Evolutionary conservation across 1,140 invertebrate species (phyloP).

Genomic region (Drusus annulatus): DNA sequence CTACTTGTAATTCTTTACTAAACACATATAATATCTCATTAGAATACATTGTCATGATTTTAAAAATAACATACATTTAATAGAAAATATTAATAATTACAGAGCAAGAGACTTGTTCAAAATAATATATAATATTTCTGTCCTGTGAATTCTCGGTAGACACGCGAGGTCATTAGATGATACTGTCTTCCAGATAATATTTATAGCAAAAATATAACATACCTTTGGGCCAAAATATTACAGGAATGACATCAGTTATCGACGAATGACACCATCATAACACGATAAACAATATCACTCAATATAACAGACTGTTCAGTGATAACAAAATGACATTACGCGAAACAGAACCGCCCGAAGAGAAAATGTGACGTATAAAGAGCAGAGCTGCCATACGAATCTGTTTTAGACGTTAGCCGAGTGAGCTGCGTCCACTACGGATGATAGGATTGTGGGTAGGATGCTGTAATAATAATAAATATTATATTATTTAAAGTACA

Average conservation of each 20-base stretch:
- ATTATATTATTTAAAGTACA: too few species aligned
- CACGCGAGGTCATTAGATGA: conserved; percentile 14
- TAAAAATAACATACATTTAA: too few species aligned
- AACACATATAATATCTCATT: too few species aligned
- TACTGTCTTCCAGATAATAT: neutral
- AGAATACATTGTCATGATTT: too few species aligned
- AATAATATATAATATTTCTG: conserved; percentile 13
- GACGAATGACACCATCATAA: conserved; percentile 10
- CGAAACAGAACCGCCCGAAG: conserved; percentile 35
- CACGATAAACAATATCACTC: conserved; percentile 24
- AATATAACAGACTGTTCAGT: conserved; percentile 10
- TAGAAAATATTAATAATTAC: too few species aligned
- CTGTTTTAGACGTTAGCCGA: neutral
- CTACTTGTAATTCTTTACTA: too few species aligned
- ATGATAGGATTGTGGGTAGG: neutral
- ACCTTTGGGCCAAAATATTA: conserved; percentile 23
- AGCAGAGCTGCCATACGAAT: conserved; percentile 10
- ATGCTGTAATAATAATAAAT: too few species aligned
- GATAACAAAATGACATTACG: conserved; percentile 36
- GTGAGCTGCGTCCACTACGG: neutral
- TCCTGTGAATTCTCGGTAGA: neutral
- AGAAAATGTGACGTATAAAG: conserved; percentile 35
- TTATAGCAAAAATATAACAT: conserved; percentile 1
- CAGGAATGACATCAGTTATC: conserved; percentile 19
- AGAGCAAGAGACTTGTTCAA: too few species aligned